Base-by-base conservation (phyloP, 2,888 invertebrate genomes). In the Petrolisthes manimaculis region DNA sequence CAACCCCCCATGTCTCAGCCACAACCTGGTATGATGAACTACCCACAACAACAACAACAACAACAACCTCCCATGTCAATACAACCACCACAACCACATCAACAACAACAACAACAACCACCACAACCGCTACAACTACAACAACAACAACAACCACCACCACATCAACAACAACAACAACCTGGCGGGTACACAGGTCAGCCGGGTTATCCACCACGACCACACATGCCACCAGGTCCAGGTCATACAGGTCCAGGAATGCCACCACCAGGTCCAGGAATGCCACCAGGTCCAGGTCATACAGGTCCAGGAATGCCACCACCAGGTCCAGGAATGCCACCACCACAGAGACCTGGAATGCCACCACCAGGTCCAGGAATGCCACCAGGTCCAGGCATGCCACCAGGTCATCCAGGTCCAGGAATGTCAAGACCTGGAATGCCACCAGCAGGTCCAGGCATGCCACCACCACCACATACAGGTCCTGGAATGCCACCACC, bases 301-400 rank as follows among this genome's bases (percentile, higher is more conserved):
- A 37, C 37, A 37, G 37, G 37, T 37, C 83, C 83, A n/a, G 24
- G 9, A 67, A 61, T 80, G 80, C 90, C 75, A 75, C 75, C 12
- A 37, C 37, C 37, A n/a, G n/a, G n/a, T 8, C 67, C 9, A 3
- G 71, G 89, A 56, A 82, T 89, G 83, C 53, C 86, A 55, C 78
- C 61, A 14, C 61, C 56, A 54, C 53, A 24, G 37, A 88, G 54
- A 14, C n/a, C n/a, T n/a, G n/a, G n/a, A n/a, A n/a, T n/a, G n/a
- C n/a, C 71, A 18, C 94, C 94, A 0, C 94, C 94, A 6, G 82
- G 87, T 18, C 79, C 85, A 14, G n/a, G 67, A 6, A 83, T 79
- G 89, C 88, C 89, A 75, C 83, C 89, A 78, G 51, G 90, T 79
- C 83, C 91, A 78, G 83, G 84, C 89, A 69, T 88, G 91, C 78